Base-by-base conservation (phyloP, 2,113 vertebrate genomes). In the Vulpes ferrilata region DNA sequence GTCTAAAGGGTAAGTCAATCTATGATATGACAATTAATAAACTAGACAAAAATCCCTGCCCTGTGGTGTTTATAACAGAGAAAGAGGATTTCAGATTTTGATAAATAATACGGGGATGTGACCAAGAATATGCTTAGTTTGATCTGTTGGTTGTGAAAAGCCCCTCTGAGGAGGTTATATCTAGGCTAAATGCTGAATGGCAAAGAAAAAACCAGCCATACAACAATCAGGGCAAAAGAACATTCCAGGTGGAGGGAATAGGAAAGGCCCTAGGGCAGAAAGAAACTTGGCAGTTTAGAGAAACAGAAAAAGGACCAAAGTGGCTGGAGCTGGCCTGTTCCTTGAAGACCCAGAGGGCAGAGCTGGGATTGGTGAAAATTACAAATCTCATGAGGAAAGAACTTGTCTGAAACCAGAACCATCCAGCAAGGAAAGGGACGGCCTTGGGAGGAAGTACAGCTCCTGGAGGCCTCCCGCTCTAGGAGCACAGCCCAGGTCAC, bases 241-340 rank as follows among this genome's bases (percentile, higher is more conserved):
- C 69, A 55, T 88, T 84, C 59, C n/a, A 55, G 71, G 35, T 55
- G n/a, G 62, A 90, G 32, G 38, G 35, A 79, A 73, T 78, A 83
- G 23, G 53, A 57, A 81, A 95, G n/a, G 27, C 69, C 82, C 74
- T 67, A 48, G 67, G 78, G 80, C 53, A 67, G 78, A 93, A 80
- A 93, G 73, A 62, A 84, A 92, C 9, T 71, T 88, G 78, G 64
- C 78, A 51, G 78, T 81, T 96, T 73, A 81, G 48, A 96, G 74
- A 87, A 84, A 96, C 2, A 85, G 62, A 57, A 84, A 85, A 48
- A 62, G 65, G 27, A 82, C 78, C 23, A 43, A 13, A 15, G 85
- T 88, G 59, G 22, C 73, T 71, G 60, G 80, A 88, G 38, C 90
- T 64, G n/a, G 53, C 73, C 55, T 35, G 35, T 64, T 71, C 83